These are phyloP conservation scores for Oceanites oceanicus DNA, from an alignment of 2,113 vertebrate genomes.

Conservation along the genomic window DNA sequence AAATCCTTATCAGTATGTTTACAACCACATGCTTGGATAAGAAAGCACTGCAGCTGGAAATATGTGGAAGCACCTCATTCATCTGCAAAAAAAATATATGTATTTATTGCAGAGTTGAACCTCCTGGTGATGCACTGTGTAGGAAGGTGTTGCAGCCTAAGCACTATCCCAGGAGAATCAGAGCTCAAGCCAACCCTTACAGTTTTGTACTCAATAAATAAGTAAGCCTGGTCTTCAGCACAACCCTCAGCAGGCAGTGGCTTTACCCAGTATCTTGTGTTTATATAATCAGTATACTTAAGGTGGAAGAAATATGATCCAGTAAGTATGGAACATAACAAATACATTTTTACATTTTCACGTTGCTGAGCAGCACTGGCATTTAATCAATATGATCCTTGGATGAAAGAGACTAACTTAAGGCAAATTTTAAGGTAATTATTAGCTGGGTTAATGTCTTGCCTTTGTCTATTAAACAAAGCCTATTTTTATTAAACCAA, in stretches of 20 bases:
- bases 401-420: not conserved
- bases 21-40: not conserved
- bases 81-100: accelerated
- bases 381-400: not conserved
- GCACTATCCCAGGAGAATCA: not conserved
- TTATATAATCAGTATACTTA: not conserved
- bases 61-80: not conserved
- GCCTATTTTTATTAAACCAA: not conserved
- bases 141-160: not conserved
- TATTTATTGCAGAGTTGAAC: not conserved
- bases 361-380: not conserved
- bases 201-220: not conserved
- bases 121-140: not conserved
- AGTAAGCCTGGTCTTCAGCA: not conserved
- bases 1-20: not conserved
- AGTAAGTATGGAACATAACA: not conserved
- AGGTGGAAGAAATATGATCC: not conserved
- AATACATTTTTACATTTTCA: not conserved
- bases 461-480: not conserved
- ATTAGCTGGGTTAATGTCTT: not conserved
- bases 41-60: not conserved
- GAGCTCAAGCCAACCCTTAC: not conserved
- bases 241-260: not conserved
- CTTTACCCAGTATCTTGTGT: not conserved
- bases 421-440: not conserved